Base-by-base conservation (phyloP, 2,797 vertebrate genomes). In the Phrynocephalus forsythii region DNA sequence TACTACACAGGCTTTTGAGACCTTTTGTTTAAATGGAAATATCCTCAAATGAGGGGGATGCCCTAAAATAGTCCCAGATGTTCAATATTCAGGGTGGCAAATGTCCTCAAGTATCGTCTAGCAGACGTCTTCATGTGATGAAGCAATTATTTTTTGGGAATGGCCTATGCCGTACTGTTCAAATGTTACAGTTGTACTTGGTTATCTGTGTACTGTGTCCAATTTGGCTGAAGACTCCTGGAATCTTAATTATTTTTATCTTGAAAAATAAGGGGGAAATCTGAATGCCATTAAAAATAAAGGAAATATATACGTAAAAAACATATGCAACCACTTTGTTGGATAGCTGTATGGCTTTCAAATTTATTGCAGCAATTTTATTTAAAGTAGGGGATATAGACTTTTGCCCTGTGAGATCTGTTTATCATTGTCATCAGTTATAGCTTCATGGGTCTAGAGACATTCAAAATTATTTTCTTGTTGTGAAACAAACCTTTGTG, bases 381-480 rank as follows among this genome's bases (percentile, higher is more conserved):
- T 30, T 75, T 60, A 84, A 84, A 84, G 11, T 11, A 78, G 63
- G 67, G n/a, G 52, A 20, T 66, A 20, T 24, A 84, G 13, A 76
- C 33, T 78, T 78, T 68, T 78, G 84, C 9, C 60, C 38, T 50
- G 24, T 67, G 28, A 63, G 44, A 78, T 68, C 75, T 52, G 16
- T 72, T 56, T 50, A 73, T 52, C 82, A 84, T 84, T 67, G 83
- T 20, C 60, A 16, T 77, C 60, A 85, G 84, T 77, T 85, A 85
- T 28, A 24, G 16, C 60, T 68, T 85, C 18, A 50, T 50, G 24
- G 10, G 75, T 50, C 28, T 50, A 68, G 75, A 77, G 30, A 50
- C 8, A 56, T 38, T 28, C 50, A 66, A 85, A 50, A 30, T 15
- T n/a, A 85, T 67, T 50, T 78, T 73, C 38, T 63, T 66, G 3